Conservation (phyloP, 2,113 vertebrate genomes). For the Morone chrysops region DNA sequence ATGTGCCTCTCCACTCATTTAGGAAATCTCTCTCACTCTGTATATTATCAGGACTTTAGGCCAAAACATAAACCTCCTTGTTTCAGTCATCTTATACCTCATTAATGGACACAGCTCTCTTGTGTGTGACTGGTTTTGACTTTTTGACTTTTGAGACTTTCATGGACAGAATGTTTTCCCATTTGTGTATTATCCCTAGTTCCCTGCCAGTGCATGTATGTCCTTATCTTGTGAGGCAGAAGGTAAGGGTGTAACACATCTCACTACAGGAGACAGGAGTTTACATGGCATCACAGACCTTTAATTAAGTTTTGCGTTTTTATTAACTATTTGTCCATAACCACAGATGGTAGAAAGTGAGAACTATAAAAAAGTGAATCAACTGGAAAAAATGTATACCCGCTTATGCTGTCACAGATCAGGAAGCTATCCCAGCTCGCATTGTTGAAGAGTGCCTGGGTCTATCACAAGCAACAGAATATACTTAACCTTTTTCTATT, state of each 20-base stretch:
- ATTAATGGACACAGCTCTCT: not conserved
- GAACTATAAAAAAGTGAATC: no score
- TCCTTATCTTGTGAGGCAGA: not conserved
- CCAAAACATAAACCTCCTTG: not conserved
- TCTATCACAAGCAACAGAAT: no score
- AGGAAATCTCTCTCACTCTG: not conserved
- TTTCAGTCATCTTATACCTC: not conserved
- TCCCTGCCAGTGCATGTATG: not conserved
- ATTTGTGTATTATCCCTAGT: not conserved
- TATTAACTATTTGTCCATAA: not conserved
- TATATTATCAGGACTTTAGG: not conserved
- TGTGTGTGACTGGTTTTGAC: not conserved
- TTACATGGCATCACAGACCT: not conserved
- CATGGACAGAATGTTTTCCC: not conserved
- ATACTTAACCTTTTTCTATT: not conserved
- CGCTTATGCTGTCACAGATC: no score
- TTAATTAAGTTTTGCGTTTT: not conserved
- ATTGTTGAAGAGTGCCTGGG: no score
- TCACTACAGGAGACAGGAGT: not conserved
- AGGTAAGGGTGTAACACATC: not conserved
- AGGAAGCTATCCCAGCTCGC: no score
- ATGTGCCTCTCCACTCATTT: not conserved
- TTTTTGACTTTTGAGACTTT: not conserved
- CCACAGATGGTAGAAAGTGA: no score
- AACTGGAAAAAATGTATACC: no score